Evolutionary conservation across 2,888 invertebrate species (phyloP).

Genomic region (Troilus luridus): DNA sequence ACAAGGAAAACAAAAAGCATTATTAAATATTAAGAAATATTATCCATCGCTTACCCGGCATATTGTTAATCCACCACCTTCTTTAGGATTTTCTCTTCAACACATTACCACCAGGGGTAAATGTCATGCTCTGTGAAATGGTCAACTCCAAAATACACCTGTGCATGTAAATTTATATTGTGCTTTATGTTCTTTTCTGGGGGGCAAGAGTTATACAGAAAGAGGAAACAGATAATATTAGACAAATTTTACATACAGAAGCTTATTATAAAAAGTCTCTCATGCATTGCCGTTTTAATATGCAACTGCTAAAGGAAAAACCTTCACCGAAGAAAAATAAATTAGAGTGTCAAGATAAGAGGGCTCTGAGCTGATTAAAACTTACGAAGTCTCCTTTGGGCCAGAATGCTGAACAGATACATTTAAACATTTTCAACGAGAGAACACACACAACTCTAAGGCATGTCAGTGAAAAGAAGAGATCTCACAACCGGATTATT

Average conservation of each 20-base stretch:
- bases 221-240: not conserved
- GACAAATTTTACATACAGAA: not conserved
- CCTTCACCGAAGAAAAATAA: constrained; percentile 28
- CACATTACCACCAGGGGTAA: constrained; percentile 31
- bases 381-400: constrained; percentile 20
- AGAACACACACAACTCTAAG: not conserved
- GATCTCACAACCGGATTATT: not conserved
- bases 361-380: not conserved
- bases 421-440: not conserved
- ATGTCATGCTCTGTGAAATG: constrained; percentile 46
- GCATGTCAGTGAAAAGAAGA: not conserved
- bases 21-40: not conserved
- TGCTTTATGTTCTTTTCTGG: not conserved
- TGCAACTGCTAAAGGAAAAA: not conserved
- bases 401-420: not conserved
- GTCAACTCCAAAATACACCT: constrained; percentile 44
- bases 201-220: not conserved
- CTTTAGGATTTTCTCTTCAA: constrained; percentile 14
- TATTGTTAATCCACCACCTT: constrained; percentile 49
- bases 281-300: constrained; percentile 3
- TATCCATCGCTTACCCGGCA: constrained; percentile 37
- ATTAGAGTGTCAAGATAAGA: constrained; percentile 20
- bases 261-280: not conserved
- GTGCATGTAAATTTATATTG: constrained; percentile 24
- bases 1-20: not conserved